phyloP scores from a whole-genome alignment of 2,888 invertebrate genomes.

The Trichopria drosophilae region DNA sequence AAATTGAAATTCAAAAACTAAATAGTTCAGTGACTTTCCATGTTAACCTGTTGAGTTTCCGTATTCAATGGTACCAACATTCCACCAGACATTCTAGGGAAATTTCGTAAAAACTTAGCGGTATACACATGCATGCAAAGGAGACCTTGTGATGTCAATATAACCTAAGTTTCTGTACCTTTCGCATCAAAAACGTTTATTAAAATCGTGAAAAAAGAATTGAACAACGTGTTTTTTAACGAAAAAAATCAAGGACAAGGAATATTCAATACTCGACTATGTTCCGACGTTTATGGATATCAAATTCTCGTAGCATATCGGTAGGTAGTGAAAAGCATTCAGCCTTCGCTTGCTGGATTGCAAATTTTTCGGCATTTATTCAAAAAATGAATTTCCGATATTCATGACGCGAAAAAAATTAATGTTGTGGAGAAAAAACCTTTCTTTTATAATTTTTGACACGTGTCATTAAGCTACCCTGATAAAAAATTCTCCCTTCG shows the following conservation, averaged over 20 bases:
- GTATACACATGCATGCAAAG: too few relatives aligned
- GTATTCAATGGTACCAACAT: too few relatives aligned
- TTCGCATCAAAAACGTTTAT: not conserved
- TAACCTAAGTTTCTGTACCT: too few relatives aligned
- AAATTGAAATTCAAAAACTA: too few relatives aligned
- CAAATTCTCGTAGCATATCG: slow-evolving; percentile 50
- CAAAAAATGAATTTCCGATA: slow-evolving; percentile 1
- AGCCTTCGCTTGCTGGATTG: not conserved
- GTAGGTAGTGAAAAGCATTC: slow-evolving; percentile 41
- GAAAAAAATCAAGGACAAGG: too few relatives aligned
- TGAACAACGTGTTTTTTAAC: not conserved
- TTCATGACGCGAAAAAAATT: not conserved
- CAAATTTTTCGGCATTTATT: not conserved
- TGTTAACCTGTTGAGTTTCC: too few relatives aligned
- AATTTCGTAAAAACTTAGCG: too few relatives aligned
- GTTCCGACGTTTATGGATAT: slow-evolving; percentile 44
- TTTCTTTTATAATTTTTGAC: not conserved
- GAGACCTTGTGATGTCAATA: too few relatives aligned
- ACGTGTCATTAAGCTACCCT: slow-evolving; percentile 3
- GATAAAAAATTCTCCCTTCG: slow-evolving; percentile 10
- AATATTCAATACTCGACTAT: slow-evolving; percentile 37
- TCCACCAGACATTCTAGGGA: too few relatives aligned
- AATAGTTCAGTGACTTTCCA: too few relatives aligned
- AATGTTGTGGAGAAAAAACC: not conserved
- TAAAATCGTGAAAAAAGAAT: slow-evolving; percentile 1